Evolutionary conservation across 2,113 vertebrate species (phyloP).

Genomic region (Corythoichthys intestinalis): DNA sequence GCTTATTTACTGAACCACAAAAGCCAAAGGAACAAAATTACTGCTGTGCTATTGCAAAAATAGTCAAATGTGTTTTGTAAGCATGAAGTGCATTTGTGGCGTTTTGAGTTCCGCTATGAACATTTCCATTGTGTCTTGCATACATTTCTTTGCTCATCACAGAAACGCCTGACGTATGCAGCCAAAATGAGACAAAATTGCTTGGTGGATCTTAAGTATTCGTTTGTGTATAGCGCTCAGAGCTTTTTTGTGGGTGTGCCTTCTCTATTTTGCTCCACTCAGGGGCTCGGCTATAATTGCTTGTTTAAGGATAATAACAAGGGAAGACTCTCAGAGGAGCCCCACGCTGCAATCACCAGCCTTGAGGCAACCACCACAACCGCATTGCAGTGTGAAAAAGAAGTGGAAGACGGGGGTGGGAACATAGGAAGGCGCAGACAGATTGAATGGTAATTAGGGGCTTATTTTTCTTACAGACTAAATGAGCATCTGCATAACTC

Average conservation of each 20-base stretch:
- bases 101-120: conserved; percentile 42
- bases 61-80: conserved; percentile 51
- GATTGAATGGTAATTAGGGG: conserved; percentile 62
- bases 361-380: conserved; percentile 52
- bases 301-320: conserved; percentile 75
- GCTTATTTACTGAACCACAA: conserved; percentile 32
- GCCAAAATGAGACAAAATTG: conserved; percentile 38
- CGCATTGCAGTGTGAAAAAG: conserved; percentile 48
- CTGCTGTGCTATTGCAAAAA: conserved; percentile 37
- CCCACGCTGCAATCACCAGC: conserved; percentile 54
- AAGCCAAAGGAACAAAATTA: conserved; percentile 44
- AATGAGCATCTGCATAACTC: conserved; percentile 54
- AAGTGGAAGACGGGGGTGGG: conserved; percentile 22
- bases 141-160: conserved; percentile 34
- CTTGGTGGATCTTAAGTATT: conserved; percentile 29
- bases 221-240: conserved; percentile 42
- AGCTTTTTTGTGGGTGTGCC: conserved; percentile 61
- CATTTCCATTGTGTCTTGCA: conserved; percentile 29
- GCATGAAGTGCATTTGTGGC: conserved; percentile 19
- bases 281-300: conserved; percentile 59
- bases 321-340: conserved; percentile 59
- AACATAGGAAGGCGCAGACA: conserved; percentile 39
- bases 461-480: conserved; percentile 55
- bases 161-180: conserved; percentile 14
- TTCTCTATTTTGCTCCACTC: conserved; percentile 54